Base-by-base conservation (phyloP, 2,113 vertebrate species). In the Lepidothrix coronata region DNA sequence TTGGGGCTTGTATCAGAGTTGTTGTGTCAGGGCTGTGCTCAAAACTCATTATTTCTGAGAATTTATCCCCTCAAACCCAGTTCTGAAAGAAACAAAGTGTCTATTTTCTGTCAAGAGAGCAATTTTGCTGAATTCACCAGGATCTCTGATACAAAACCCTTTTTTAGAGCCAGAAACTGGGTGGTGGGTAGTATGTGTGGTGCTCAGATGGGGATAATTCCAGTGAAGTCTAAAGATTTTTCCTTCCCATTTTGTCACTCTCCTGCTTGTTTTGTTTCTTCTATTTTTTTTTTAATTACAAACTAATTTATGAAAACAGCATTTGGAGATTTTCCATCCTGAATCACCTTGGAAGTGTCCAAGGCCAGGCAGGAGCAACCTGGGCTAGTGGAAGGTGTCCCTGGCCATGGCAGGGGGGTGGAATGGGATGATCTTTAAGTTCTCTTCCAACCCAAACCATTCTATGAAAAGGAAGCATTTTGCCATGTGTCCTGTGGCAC, bases 1-100 rank as follows among this genome's bases (percentile, higher is more conserved):
- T 49, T 0, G 0, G 71, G 57, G 83, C 31, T 66, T 14, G 25
- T 13, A 22, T 13, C 33, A 24, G 39, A 5, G 39, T 3, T 67
- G 63, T 49, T 66, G 57, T 31, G 63, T 33, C 63, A 74, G 66
- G 41, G 57, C 37, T 71, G 51, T 28, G 77, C 43, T 88, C 12
- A 63, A 75, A 78, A 75, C 44, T 11, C 27, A 5, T 78, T 44
- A 18, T 44, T 82, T 48, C 48, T 21, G 23, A 73, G 88, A 59
- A 82, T 63, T 65, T 41, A 37, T 25, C 30, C 62, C 54, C 49
- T 35, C 18, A 65, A 68, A 41, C 12, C 66, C 24, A 14, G 12
- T 8, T 59, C 55, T 73, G 49, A 11, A 33, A 55, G 9, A 91
- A 68, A 44, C 4, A 25, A 48, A 30, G 8, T 4, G 16, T 14